phyloP scores from a whole-genome alignment of 2,797 vertebrate genomes.

The Tapirus indicus region DNA sequence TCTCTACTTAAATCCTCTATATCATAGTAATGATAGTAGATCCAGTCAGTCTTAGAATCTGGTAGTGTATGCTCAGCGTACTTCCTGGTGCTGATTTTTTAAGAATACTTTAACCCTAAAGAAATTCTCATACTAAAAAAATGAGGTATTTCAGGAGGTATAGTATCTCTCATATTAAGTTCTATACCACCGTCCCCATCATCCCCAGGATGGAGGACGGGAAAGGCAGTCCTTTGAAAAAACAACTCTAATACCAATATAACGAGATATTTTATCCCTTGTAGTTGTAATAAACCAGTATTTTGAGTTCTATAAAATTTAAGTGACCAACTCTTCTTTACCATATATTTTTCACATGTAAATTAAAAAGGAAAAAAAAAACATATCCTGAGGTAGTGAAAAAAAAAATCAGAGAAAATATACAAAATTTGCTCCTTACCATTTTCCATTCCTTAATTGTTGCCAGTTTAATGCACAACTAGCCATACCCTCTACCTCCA shows the following conservation, averaged over 20 bases:
- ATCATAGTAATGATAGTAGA: neutral
- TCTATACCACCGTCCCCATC: neutral
- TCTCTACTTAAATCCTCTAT: conserved; percentile 16
- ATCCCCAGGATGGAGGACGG: neutral
- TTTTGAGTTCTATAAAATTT: conserved; percentile 53
- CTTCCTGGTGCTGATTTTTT: conserved; percentile 30
- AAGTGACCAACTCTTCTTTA: neutral
- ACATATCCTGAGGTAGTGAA: neutral
- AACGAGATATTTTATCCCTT: neutral
- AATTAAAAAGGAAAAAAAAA: neutral
- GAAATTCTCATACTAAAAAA: neutral
- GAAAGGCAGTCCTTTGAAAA: conserved; percentile 21
- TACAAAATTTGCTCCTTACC: neutral
- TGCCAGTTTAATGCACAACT: neutral
- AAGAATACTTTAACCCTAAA: neutral
- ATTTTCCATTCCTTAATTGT: conserved; percentile 14
- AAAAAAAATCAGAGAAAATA: neutral
- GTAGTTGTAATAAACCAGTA: conserved; percentile 8
- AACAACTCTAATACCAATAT: neutral
- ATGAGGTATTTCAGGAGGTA: neutral
- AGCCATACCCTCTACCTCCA: neutral
- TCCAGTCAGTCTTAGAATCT: neutral
- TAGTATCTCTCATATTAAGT: neutral
- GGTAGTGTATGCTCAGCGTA: neutral
- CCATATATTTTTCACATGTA: neutral